phyloP scores from a whole-genome alignment of 2,113 vertebrate genomes.

The Chaetura pelagica region DNA sequence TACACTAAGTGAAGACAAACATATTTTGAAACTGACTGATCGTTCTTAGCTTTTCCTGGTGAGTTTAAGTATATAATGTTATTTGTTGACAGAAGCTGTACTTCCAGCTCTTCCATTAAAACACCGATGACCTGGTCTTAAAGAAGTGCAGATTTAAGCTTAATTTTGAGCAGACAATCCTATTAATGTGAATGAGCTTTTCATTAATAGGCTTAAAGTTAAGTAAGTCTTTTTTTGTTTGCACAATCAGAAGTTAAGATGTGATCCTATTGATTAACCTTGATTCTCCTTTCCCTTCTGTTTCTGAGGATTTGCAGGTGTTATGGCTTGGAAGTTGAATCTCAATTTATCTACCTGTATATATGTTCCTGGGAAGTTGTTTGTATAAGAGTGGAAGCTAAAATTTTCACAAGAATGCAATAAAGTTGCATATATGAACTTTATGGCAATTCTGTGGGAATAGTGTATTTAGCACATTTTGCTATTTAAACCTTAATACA shows the following conservation, averaged over 20 bases:
- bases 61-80: neutral
- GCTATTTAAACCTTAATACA: neutral
- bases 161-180: conserved; percentile 17
- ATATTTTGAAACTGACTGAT: neutral
- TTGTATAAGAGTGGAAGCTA: neutral
- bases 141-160: neutral
- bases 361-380: neutral
- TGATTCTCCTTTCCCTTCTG: neutral
- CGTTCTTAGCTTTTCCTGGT: neutral
- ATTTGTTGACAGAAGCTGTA: neutral
- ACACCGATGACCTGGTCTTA: neutral
- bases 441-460: neutral
- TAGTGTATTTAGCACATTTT: neutral
- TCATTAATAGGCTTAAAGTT: conserved; percentile 36
- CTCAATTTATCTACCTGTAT: neutral
- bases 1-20: neutral
- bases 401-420: neutral
- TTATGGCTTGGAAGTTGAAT: neutral
- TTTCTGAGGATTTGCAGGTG: conserved; percentile 2
- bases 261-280: conserved; percentile 36
- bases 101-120: neutral
- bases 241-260: neutral
- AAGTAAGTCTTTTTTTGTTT: conserved; percentile 42
- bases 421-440: neutral
- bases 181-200: conserved; percentile 46